Base-by-base conservation (phyloP, 2,113 vertebrate genomes). In the Falcunculus frontatus region DNA sequence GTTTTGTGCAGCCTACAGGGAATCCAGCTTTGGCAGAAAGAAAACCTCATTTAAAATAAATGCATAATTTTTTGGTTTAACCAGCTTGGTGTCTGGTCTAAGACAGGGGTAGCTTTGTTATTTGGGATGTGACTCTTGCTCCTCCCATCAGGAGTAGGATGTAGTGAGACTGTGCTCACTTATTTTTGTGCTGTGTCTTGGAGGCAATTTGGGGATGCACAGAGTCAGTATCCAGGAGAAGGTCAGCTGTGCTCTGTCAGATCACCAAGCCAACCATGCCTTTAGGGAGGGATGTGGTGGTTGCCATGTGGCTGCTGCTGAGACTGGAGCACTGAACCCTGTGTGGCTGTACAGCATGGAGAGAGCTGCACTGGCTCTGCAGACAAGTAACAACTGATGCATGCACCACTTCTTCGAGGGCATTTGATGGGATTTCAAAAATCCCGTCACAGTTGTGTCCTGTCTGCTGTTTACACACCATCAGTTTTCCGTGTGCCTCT, bases 291-390 rank as follows among this genome's bases (percentile, higher is more conserved):
- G 25, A 35, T 32, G 2, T 27, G 22, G 11, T 46, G 44, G 15
- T 33, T 80, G 14, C 10, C 12, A 3, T 3, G 32, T 17, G 59
- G 33, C 17, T 62, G 39, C 18, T 68, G 12, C 52, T 52, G 68
- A 35, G 25, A 4, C 30, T 37, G 33, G 13, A 65, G 42, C 10
- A 18, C 8, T 30, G 39, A 57, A 10, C 10, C 5, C 14, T 2
- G 1, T 0, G 0, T 20, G 19, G 12, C 8, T 20, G 4, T 46
- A 14, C 25, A 53, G 29, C 8, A 1, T 1, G 2, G 46, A 73
- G 16, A 11, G 16, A 39, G 13, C 32, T 49, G 26, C 2, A 0
- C 21, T 33, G 50, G 14, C 25, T 74, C 10, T 1, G 10, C 27
- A 8, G 11, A 4, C 4, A 4, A 44, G 30, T 4, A 17, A 22